Evolutionary conservation across 2,888 invertebrate genomes (phyloP).

Genomic region (Lypha dubia): DNA sequence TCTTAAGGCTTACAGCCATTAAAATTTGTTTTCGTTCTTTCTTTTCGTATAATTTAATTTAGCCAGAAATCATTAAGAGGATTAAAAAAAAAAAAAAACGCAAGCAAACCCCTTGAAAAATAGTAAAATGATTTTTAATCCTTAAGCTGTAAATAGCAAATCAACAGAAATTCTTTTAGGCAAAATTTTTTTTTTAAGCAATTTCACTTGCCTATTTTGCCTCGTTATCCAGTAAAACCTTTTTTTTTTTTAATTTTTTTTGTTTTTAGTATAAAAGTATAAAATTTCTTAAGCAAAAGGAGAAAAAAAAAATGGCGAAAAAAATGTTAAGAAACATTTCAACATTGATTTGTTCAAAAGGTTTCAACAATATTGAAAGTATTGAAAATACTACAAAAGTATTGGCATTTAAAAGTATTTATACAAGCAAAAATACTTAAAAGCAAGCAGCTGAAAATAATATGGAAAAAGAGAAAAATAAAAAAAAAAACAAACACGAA

Average conservation of each 20-base stretch:
- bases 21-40: neutral
- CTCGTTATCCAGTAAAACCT: constrained; percentile 31
- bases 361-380: constrained; percentile 24
- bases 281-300: neutral
- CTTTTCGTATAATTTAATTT: neutral
- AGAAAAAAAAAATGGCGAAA: neutral
- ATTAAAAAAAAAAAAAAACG: neutral
- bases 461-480: neutral
- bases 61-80: neutral
- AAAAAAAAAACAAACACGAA: neutral
- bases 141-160: constrained; percentile 54
- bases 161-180: constrained; percentile 55
- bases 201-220: constrained; percentile 8
- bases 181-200: constrained; percentile 17
- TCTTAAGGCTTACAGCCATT: constrained; percentile 25
- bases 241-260: constrained; percentile 25
- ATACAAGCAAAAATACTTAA: constrained; percentile 42
- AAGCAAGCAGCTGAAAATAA: constrained; percentile 19
- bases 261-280: too few relatives aligned
- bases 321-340: constrained; percentile 25
- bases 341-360: constrained; percentile 61
- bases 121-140: constrained; percentile 52
- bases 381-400: constrained; percentile 21
- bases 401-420: constrained; percentile 68
- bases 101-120: neutral